Evolutionary conservation across 2,888 invertebrate species (phyloP), one percentile per base, ranked within the genome.

Genomic region (Drosophila lacicola): DNA sequence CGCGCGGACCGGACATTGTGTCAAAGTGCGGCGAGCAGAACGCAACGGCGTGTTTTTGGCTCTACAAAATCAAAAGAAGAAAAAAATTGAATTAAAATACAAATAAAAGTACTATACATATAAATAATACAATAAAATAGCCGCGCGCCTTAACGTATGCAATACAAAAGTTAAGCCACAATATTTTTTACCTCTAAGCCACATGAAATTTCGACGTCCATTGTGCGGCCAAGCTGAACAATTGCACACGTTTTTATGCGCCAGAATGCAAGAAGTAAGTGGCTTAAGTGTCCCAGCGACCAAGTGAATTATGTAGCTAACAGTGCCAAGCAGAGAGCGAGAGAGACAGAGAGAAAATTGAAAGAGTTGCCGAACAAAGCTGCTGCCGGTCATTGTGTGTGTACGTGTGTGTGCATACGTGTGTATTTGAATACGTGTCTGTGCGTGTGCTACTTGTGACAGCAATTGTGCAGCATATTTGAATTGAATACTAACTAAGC

Each of bases 221-320:
- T 85, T 89, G 78, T 89, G 74, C 56, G 68, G 64, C 49, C 73
- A 57, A 70, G 75, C 73, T 70, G 88, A 82, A 79, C 87, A 90
- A 78, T 79, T 90, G 78, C 83, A 87, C 73, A 75, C 86, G 55
- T 79, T 79, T 74, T 73, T 82, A 66, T 82, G 82, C 69, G 70
- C 77, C 65, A 82, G 70, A 85, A 80, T 87, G 83, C 80, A 82
- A 78, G 79, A 77, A 82, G 88, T 89, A 80, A 88, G 87, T 86
- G 78, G 78, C 79, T 79, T 80, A 78, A 76, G 70, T 65, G 74
- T 69, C 68, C 73, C 56, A 55, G 69, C 70, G 67, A 68, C 81
- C 72, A 70, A 69, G 80, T 87, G 87, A 84, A 84, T 84, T 80
- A 84, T 74, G 56, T 51, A 42, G 25, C 21, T 29, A 54, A 14